A percentile compares a stretch with the other conserved stretches of the same genome.
Evolutionary conservation across 2,888 invertebrate genomes (phyloP).

Genomic region (Amiota mariae): DNA sequence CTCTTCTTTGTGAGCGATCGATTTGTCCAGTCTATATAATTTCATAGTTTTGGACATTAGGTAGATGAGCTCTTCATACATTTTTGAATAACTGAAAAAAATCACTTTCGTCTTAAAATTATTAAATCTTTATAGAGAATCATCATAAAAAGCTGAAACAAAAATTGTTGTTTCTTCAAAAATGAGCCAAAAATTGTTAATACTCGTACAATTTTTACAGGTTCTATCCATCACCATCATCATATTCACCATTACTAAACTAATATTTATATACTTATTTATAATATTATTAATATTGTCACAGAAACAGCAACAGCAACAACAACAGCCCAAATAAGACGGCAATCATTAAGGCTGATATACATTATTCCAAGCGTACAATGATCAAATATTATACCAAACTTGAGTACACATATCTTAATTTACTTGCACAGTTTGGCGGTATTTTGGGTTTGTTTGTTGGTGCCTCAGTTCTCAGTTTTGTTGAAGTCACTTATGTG

Average conservation of each 20-base stretch:
- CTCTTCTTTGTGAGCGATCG: too few species aligned
- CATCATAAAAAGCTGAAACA: too few species aligned
- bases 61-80: too few species aligned
- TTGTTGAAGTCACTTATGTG: constrained; percentile 68
- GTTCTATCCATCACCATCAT: too few species aligned
- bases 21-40: too few species aligned
- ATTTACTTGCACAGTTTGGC: constrained; percentile 73
- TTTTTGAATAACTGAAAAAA: too few species aligned
- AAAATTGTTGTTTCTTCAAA: too few species aligned
- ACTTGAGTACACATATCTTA: constrained; percentile 67
- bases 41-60: too few species aligned
- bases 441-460: constrained; percentile 73
- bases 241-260: constrained; percentile 22
- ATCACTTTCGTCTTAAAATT: too few species aligned
- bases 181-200: too few species aligned
- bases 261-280: constrained; percentile 42
- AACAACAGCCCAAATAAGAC: constrained; percentile 25
- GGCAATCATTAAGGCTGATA: constrained; percentile 58
- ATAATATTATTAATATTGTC: background rate
- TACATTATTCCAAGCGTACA: constrained; percentile 69
- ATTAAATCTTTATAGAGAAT: too few species aligned
- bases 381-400: constrained; percentile 72
- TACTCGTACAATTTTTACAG: too few species aligned
- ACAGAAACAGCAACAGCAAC: constrained; percentile 16
- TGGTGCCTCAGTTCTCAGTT: constrained; percentile 73